A percentile compares a stretch with the other conserved stretches of the same genome.
Conservation (phyloP, 2,888 invertebrate genomes). For the Pachydiplax longipennis region DNA sequence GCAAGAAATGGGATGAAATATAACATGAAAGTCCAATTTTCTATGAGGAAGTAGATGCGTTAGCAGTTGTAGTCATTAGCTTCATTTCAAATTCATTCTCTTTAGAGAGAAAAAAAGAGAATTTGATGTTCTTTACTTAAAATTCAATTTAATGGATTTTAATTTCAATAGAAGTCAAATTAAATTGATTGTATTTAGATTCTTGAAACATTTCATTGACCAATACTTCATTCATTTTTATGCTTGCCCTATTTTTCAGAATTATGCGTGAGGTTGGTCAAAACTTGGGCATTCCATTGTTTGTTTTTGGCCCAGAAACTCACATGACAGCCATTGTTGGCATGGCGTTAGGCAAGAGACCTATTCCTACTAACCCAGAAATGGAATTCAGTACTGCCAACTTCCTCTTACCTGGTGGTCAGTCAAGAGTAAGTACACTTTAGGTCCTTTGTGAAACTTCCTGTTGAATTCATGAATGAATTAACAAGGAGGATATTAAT, state of each 20-base stretch:
- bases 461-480: too few species aligned
- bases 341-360: constrained; percentile 90
- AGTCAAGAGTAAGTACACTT: constrained; percentile 59
- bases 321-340: constrained; percentile 99
- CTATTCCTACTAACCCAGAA: constrained; percentile 73
- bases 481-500: too few species aligned
- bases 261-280: constrained; percentile 86
- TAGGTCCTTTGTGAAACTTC: not conserved
- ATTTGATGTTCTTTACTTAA: too few species aligned
- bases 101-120: too few species aligned
- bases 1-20: too few species aligned
- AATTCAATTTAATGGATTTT: too few species aligned
- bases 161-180: not conserved
- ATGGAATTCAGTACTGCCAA: constrained; percentile 86
- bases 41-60: too few species aligned
- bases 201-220: not conserved
- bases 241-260: constrained; percentile 56
- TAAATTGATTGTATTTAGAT: not conserved
- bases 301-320: constrained; percentile 97
- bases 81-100: too few species aligned
- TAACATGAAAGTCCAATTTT: too few species aligned
- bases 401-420: constrained; percentile 83
- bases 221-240: not conserved
- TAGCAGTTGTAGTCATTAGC: too few species aligned
- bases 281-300: constrained; percentile 86